Evolutionary conservation across 2,888 invertebrate species (phyloP), one percentile per base, ranked within the genome.

Genomic region (Choreutis nemorana): DNA sequence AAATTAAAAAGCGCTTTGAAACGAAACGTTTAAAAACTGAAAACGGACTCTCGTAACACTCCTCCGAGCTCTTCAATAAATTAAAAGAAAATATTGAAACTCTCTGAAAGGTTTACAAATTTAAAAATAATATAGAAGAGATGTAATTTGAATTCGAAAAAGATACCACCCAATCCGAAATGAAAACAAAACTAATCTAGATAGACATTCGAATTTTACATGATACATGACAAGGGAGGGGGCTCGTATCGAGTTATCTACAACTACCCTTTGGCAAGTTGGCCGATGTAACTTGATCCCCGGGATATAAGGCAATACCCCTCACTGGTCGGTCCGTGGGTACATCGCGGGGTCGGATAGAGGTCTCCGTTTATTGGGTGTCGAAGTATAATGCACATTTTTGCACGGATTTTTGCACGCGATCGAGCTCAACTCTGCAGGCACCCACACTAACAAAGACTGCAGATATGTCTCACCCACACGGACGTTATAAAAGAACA

Each of bases 391-490:
- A 57, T 62, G 62, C 68, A 71, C 66, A 72, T 72, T 77, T 73
- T 71, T 75, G 75, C 75, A 75, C 59, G 65, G 66, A 59, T 59
- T 62, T 61, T 49, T 56, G 65, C 67, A 61, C 59, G 66, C 67
- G 64, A 67, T 55, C 60, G 50, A 46, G 55, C 58, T 56, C 50
- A 51, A 58, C 59, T 42, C 43, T 44, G 44, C n/a, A 27, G 11
- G 10, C 21, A 32, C 27, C 9, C 60, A 55, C 58, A 35, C 66
- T 61, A 55, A 51, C 50, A 28, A 16, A 26, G 16, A 35, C 32
- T 27, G 13, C 27, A 25, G 29, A 33, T 35, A 28, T 29, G 34
- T 37, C 27, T 28, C 22, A 11, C 11, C 10, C 13, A 23, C 23
- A 23, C 23, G 6, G 10, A 11, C 9, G 11, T 23, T 13, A 21